phyloP scores from a whole-genome alignment of 2,113 vertebrate species.

The Sylvia atricapilla region DNA sequence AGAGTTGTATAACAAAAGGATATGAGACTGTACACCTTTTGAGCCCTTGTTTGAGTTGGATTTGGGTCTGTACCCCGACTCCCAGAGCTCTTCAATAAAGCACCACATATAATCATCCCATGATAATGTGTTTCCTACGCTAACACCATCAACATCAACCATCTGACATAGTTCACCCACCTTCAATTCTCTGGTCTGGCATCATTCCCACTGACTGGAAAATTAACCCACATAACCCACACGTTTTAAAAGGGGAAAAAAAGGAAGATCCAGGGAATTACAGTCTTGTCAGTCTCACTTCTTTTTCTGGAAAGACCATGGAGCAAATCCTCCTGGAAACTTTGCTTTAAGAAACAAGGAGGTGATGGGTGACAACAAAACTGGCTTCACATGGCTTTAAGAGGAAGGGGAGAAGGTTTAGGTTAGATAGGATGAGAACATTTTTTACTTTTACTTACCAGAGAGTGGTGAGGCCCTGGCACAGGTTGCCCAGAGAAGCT shows the following conservation, averaged over 20 bases:
- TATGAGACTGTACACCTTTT: too few relatives aligned
- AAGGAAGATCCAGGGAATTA: too few relatives aligned
- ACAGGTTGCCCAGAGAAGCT: fast-evolving
- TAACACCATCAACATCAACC: not conserved
- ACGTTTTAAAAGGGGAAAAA: not conserved
- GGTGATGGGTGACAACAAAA: not conserved
- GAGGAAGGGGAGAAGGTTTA: not conserved
- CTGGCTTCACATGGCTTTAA: not conserved
- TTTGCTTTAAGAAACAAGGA: not conserved
- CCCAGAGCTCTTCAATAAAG: too few relatives aligned
- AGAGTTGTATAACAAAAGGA: too few relatives aligned
- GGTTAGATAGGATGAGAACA: too few relatives aligned
- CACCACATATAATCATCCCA: too few relatives aligned
- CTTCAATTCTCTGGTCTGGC: not conserved
- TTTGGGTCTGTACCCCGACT: too few relatives aligned
- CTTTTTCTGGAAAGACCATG: not conserved
- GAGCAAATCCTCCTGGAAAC: not conserved
- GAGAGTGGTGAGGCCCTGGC: not conserved
- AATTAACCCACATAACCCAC: not conserved
- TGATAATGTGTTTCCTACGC: too few relatives aligned
- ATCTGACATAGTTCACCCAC: not conserved
- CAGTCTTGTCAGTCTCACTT: not conserved
- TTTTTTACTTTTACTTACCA: not conserved
- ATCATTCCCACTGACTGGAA: not conserved
- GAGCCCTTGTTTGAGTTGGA: too few relatives aligned